Base-by-base conservation (phyloP, 2,888 invertebrate species). In the Leucophora obtusa region DNA sequence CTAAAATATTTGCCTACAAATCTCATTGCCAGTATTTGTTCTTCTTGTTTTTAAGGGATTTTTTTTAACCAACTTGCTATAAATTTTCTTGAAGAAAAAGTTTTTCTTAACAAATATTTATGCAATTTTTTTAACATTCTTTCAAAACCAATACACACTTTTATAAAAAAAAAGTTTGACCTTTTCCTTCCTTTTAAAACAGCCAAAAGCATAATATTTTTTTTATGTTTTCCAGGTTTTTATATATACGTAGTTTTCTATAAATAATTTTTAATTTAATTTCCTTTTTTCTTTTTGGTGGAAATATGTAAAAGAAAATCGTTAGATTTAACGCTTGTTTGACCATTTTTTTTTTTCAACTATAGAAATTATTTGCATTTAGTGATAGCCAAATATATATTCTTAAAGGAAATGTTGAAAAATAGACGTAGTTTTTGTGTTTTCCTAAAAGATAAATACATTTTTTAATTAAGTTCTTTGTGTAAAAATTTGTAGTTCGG, bases 101-200 rank as follows among this genome's bases (percentile, higher is more conserved):
- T 72, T 72, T 72, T 63, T 47, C 18, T 72, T 50, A 35, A 35
- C 63, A 69, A 65, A 76, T 70, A 70, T 76, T 70, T 70, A 51
- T 38, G 38, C 51, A 51, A 15, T 65, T 59, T 62, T n/a, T 15
- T 51, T 53, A 24, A 15, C 18, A 47, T 50, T 59, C 17, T 8
- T 14, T 11, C n/a, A 14, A 65, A 77, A 77, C 54, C 75, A 71
- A 71, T 60, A 24, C 14, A 15, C 24, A 43, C 11, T 47, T 65
- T 70, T 53, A 11, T 11, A 21, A 1, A 7, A 10, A 35, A 7
- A 50, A 50, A 7, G 8, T 62, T 50, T 15, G 62, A 62, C 62
- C 62, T 59, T 60, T 65, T 77, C 35, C 59, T 28, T 2, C 7
- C 1, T 11, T 28, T 21, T 21, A 54, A 51, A 38, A 21, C 4